Conservation (phyloP, 2,113 vertebrate genomes). For the Pluvialis apricaria region DNA sequence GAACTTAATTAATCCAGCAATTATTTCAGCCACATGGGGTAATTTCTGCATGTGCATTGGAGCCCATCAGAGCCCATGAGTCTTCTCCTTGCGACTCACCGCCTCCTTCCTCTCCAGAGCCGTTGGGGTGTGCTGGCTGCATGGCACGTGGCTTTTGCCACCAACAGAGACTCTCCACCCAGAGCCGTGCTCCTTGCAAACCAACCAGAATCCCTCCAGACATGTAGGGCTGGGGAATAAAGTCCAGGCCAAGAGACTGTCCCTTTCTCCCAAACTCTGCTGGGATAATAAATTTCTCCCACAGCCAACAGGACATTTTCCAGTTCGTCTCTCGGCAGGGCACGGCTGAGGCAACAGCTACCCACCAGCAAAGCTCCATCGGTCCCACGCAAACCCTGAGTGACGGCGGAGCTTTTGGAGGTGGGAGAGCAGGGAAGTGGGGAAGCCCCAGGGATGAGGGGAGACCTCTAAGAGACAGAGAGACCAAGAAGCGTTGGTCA, state of each 20-base stretch:
- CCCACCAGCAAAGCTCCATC: not conserved
- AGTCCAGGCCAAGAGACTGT: not conserved
- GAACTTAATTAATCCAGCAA: not conserved
- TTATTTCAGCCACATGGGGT: not conserved
- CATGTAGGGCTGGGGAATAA: not conserved
- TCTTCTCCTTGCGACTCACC: not conserved
- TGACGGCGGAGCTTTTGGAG: not conserved
- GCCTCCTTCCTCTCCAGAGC: not conserved
- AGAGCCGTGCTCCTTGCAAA: not conserved
- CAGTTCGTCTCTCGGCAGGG: not conserved
- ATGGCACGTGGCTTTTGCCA: not conserved
- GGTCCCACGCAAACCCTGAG: not conserved
- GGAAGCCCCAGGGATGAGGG: not conserved
- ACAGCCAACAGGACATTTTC: not conserved
- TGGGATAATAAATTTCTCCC: not conserved
- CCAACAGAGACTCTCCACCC: not conserved
- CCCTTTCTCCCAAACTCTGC: not conserved
- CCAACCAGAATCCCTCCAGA: not conserved
- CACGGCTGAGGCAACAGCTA: not conserved
- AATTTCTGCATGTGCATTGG: not conserved
- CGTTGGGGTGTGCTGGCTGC: rapidly evolving
- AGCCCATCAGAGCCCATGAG: rapidly evolving
- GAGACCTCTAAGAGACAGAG: not conserved
- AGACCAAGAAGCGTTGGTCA: not conserved
- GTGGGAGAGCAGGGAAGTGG: not conserved